These are phyloP conservation scores for Lepilemur septentrionalis DNA, from an alignment of 2,797 vertebrate species.

Conservation along the genomic window DNA sequence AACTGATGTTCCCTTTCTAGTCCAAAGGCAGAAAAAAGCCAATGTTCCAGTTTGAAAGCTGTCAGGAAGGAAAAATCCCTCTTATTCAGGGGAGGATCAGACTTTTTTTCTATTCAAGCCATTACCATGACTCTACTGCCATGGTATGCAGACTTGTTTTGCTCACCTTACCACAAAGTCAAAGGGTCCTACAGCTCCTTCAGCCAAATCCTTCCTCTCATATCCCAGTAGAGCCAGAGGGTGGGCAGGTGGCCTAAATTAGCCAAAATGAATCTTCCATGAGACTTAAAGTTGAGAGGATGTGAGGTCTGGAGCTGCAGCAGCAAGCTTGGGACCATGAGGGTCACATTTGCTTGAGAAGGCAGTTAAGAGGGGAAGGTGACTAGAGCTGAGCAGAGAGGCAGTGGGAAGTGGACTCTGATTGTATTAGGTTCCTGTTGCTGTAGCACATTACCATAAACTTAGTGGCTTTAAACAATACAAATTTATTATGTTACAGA, in stretches of 20 bases:
- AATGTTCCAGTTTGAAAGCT: too few relatives aligned
- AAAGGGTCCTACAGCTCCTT: not conserved
- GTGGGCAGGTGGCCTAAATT: not conserved
- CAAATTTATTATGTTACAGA: not conserved
- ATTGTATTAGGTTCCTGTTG: not conserved
- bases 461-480: not conserved
- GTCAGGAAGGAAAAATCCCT: too few relatives aligned
- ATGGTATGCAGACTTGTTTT: not conserved
- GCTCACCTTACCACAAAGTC: not conserved
- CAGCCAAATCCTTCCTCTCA: not conserved
- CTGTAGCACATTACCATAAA: not conserved
- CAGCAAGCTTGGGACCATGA: not conserved
- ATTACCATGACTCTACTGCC: not conserved
- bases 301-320: not conserved
- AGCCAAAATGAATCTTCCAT: not conserved
- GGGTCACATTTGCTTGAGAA: not conserved
- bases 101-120: too few relatives aligned
- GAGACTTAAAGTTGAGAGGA: not conserved
- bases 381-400: not conserved
- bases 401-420: not conserved
- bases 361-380: not conserved
- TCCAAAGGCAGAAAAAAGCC: too few relatives aligned
- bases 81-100: too few relatives aligned
- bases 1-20: too few relatives aligned
- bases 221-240: not conserved